Conservation (phyloP, 1,140 invertebrate genomes). For the Halesus radiatus region DNA sequence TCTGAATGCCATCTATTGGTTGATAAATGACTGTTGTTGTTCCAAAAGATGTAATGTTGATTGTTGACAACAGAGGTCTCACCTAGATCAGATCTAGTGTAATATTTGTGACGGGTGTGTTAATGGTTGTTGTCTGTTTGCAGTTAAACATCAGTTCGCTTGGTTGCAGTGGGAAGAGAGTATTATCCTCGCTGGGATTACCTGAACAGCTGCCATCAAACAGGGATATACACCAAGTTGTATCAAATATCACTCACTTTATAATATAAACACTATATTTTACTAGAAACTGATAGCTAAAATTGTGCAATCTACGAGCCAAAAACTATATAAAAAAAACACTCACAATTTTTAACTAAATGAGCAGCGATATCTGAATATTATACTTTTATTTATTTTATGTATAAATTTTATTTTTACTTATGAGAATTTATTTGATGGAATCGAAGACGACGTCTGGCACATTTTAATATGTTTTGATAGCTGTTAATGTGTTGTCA, state of each 20-base stretch:
- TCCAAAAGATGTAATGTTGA: too few species aligned
- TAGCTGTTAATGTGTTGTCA: constrained; percentile 39
- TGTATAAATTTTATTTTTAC: constrained; percentile 57
- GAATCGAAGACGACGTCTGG: constrained; percentile 44
- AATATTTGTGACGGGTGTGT: not conserved
- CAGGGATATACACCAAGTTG: constrained; percentile 11
- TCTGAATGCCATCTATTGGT: too few species aligned
- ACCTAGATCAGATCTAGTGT: too few species aligned
- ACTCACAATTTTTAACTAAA: constrained; percentile 45
- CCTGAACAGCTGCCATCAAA: constrained; percentile 24
- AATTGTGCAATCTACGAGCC: constrained; percentile 56
- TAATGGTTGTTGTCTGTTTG: not conserved
- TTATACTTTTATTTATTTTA: constrained; percentile 56
- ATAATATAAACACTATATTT: constrained; percentile 15
- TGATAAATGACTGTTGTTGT: too few species aligned
- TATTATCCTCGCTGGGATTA: constrained; percentile 33
- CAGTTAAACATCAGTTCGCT: too few species aligned
- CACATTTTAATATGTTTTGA: constrained; percentile 44
- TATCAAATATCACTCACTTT: constrained; percentile 38
- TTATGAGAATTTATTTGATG: constrained; percentile 51
- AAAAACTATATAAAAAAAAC: constrained; percentile 50
- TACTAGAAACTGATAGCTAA: constrained; percentile 36
- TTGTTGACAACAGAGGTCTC: too few species aligned
- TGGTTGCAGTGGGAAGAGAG: not conserved
- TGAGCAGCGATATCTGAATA: constrained; percentile 51